Conservation (phyloP, 2,888 invertebrate genomes). For the Caenorhabditis afra region DNA sequence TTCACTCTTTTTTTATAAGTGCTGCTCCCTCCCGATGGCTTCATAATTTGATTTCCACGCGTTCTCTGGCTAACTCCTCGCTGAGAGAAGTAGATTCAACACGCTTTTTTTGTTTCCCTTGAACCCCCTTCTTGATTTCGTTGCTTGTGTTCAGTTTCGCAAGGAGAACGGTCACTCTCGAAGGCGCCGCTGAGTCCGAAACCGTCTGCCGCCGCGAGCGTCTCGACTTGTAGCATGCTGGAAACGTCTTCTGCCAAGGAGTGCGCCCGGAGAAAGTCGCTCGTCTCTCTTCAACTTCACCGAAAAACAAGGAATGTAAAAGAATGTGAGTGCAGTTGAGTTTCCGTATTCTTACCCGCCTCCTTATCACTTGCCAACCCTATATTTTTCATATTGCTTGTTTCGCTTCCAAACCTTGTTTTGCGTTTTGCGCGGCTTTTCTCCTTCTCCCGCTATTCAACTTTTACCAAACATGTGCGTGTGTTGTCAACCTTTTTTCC, state of each 20-base stretch:
- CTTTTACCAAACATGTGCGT: slow-evolving; percentile 23
- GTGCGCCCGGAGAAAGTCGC: slow-evolving; percentile 73
- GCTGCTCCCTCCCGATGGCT: slow-evolving; percentile 37
- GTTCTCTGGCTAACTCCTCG: slow-evolving; percentile 23
- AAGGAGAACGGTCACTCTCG: slow-evolving; percentile 68
- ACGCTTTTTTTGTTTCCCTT: slow-evolving; percentile 13
- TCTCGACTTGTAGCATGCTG: slow-evolving; percentile 77
- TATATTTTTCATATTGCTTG: slow-evolving; percentile 15
- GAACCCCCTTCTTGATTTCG: slow-evolving; percentile 1
- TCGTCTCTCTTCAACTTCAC: slow-evolving; percentile 78
- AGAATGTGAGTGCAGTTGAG: slow-evolving; percentile 67
- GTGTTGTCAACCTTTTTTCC: slow-evolving; percentile 25
- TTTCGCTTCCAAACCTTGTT: slow-evolving; percentile 31
- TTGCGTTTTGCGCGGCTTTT: slow-evolving; percentile 24
- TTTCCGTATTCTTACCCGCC: background rate
- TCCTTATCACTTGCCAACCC: slow-evolving; percentile 25
- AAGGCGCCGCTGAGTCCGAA: slow-evolving; percentile 79
- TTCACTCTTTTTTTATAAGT: slow-evolving; percentile 37
- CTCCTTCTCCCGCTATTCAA: slow-evolving; percentile 26
- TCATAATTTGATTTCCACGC: slow-evolving; percentile 47
- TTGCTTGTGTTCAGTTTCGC: slow-evolving; percentile 69
- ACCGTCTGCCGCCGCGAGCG: slow-evolving; percentile 79
- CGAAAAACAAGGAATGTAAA: slow-evolving; percentile 67
- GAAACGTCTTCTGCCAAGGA: slow-evolving; percentile 73
- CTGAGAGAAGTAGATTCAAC: slow-evolving; percentile 16